Percentiles rank a stretch among this genome's conserved stretches.
Evolutionary conservation across 1,140 invertebrate species (phyloP).

Genomic region (Caenorhabditis inopinata): DNA sequence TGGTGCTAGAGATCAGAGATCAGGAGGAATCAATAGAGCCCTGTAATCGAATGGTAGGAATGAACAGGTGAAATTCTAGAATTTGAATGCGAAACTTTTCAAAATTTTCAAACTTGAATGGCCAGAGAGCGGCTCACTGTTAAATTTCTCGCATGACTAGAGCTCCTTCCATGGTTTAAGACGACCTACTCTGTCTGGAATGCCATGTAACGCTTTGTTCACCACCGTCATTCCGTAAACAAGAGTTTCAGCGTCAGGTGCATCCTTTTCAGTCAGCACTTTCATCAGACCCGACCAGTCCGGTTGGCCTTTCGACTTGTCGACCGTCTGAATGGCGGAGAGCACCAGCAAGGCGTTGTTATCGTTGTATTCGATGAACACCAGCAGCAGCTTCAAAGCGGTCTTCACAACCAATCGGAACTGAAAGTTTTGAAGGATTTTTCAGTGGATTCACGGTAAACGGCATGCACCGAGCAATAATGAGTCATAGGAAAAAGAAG

Average conservation of each 20-base stretch:
- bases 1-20: no score
- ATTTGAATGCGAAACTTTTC: no score
- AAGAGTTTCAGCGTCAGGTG: constrained; percentile 88
- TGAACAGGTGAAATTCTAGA: no score
- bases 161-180: background rate
- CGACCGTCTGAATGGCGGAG: constrained; percentile 83
- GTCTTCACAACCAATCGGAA: constrained; percentile 98
- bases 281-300: constrained; percentile 84
- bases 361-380: constrained; percentile 97
- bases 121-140: no score
- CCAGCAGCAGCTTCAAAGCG: constrained; percentile 88
- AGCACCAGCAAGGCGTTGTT: constrained; percentile 85
- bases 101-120: no score
- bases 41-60: no score
- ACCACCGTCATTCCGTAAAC: constrained; percentile 93
- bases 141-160: no score
- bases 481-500: no score
- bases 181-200: constrained; percentile 75
- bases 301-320: constrained; percentile 74
- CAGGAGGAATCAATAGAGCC: no score
- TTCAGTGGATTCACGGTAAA: background rate
- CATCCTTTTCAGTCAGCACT: constrained; percentile 88
- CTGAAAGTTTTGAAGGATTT: constrained; percentile 64
- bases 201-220: constrained; percentile 91
- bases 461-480: no score